Evolutionary conservation across 2,113 vertebrate species (phyloP).

Genomic region (Fulica atra): DNA sequence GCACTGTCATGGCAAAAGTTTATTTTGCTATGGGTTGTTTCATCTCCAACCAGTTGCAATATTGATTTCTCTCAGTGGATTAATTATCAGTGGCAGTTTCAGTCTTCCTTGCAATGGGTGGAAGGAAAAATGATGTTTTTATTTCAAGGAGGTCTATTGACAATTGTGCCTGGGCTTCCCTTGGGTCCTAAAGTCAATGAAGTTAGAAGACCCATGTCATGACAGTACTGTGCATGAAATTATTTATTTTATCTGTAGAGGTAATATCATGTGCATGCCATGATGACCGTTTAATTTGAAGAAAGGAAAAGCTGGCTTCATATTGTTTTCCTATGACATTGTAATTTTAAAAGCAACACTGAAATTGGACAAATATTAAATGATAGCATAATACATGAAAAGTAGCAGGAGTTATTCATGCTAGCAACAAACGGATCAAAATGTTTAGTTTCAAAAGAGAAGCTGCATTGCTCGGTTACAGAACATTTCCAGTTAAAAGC

Average conservation of each 20-base stretch:
- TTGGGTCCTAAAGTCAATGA: constrained; percentile 59
- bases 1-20: constrained; percentile 59
- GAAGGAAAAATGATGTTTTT: constrained; percentile 81
- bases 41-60: constrained; percentile 73
- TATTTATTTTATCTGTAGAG: constrained; percentile 59
- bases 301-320: not conserved
- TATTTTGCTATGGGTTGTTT: constrained; percentile 77
- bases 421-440: not conserved
- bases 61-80: constrained; percentile 81
- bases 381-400: not conserved
- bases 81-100: constrained; percentile 78
- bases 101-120: constrained; percentile 69
- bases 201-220: constrained; percentile 50
- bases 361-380: not conserved
- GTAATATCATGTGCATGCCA: not conserved
- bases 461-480: not conserved
- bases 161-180: constrained; percentile 58
- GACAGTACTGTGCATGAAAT: constrained; percentile 41
- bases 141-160: constrained; percentile 75
- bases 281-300: not conserved
- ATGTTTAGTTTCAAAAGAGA: not conserved
- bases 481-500: not conserved
- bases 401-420: not conserved
- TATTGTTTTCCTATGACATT: not conserved
- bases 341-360: not conserved